Base-by-base conservation (phyloP, 2,888 invertebrate genomes). In the Andrena camellia region DNA sequence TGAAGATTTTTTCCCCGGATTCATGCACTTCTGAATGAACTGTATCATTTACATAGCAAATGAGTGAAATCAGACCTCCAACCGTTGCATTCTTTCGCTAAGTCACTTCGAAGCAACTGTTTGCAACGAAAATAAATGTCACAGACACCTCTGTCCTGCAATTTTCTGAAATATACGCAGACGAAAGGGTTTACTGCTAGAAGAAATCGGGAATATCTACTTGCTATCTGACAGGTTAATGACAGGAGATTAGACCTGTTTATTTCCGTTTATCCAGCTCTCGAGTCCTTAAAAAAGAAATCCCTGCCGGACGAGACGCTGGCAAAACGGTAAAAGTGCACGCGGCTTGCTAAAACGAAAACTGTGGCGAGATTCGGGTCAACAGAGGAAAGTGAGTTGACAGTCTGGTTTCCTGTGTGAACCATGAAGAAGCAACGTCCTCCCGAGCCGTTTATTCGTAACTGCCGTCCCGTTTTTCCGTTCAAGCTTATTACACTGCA, bases 351-450 rank as follows among this genome's bases (percentile, higher is more conserved):
- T 86, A 75, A 87, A 86, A 85, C 81, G 87, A 89, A 89, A 88
- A 88, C 82, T 75, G 78, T 81, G 81, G 68, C 57, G 69, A 57
- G 85, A 92, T 90, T 89, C 84, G 79, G 92, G 91, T 92, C 91
- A 90, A 80, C 86, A 68, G 86, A 90, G 87, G 91, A 92, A 92
- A 92, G 92, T 91, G 92, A 92, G 91, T 91, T 90, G 90, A 85
- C 87, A 76, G 77, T n/a, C 83, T 48, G 71, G 82, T 83, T 88
- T 76, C 62, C 74, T 75, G 67, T 59, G 62, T 59, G 74, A 68
- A 75, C 57, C 59, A 48, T 52, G 48, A 60, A 54, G 73, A 10
- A 29, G 60, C 26, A 33, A 29, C 26, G 48, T 54, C 31, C 26
- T 10, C 5, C 13, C 13, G 6, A 66, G 10, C 7, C 17, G 67